phyloP scores from a whole-genome alignment of 2,113 vertebrate species.

The Tragelaphus imberbis region DNA sequence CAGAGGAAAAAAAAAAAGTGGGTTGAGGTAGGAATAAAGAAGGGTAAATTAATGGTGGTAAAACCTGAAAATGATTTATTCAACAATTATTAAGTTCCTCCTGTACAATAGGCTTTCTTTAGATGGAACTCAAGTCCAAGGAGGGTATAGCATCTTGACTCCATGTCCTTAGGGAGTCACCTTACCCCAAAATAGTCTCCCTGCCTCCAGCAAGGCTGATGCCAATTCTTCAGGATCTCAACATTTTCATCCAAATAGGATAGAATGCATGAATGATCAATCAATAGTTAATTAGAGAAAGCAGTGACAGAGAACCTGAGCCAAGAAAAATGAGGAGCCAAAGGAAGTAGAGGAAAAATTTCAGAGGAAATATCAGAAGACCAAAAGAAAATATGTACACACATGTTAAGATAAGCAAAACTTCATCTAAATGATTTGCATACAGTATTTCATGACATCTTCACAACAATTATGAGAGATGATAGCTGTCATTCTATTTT shows the following conservation, averaged over 20 bases:
- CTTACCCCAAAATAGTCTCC: background rate
- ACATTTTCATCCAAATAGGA: constrained; percentile 2
- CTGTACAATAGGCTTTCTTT: background rate
- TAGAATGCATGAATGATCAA: background rate
- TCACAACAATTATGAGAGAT: background rate
- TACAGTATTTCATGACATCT: background rate
- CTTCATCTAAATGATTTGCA: background rate
- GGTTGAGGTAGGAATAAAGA: background rate
- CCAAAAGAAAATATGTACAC: background rate
- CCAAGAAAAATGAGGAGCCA: background rate
- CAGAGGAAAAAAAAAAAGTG: background rate
- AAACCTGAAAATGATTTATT: background rate
- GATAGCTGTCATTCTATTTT: background rate
- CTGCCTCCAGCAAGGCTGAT: background rate
- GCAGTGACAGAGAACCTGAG: background rate
- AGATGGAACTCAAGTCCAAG: background rate
- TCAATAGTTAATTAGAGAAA: background rate
- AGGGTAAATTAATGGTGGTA: background rate
- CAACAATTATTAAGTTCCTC: background rate
- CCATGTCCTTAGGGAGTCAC: background rate
- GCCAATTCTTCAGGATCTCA: background rate
- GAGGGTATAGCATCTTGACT: background rate
- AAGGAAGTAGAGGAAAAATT: background rate
- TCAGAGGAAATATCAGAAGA: background rate
- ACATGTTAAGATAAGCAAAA: background rate